Percentiles rank a stretch among this genome's conserved stretches.
Evolutionary conservation across 2,797 vertebrate genomes (phyloP).

Genomic region (Parauchenoglanis punctatus): DNA sequence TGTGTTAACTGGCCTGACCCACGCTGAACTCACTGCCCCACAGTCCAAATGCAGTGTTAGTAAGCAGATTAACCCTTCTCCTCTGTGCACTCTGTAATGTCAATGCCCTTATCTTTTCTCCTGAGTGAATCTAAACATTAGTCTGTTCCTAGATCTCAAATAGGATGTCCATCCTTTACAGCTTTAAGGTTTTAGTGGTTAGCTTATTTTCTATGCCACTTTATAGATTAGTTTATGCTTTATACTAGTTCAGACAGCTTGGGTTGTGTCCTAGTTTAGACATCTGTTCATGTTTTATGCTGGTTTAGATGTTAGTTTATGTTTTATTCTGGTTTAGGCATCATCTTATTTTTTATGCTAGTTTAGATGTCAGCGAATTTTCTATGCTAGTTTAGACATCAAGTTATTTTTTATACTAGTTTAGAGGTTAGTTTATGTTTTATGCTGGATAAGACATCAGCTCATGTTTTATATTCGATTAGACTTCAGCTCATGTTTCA

Average conservation of each 20-base stretch:
- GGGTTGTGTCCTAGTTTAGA: neutral
- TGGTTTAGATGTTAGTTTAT: neutral
- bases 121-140: constrained; percentile 7
- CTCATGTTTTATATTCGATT: neutral
- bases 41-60: constrained; percentile 31
- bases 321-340: neutral
- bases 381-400: neutral
- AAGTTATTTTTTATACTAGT: neutral
- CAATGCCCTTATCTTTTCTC: constrained; percentile 20
- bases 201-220: neutral
- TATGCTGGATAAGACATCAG: neutral
- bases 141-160: constrained; percentile 19
- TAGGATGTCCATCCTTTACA: neutral
- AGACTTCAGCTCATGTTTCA: too few species aligned
- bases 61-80: constrained; percentile 53
- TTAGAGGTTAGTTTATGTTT: neutral
- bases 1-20: constrained; percentile 55
- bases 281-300: too few species aligned
- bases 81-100: constrained; percentile 8
- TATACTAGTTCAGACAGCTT: neutral
- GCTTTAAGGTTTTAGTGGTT: too few species aligned
- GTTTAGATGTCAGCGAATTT: neutral
- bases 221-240: neutral
- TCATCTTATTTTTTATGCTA: neutral
- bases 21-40: constrained; percentile 30